Percentiles rank a stretch among this genome's conserved stretches.
Evolutionary conservation across 2,113 vertebrate species (phyloP).

Genomic region (Oryzias woworae): DNA sequence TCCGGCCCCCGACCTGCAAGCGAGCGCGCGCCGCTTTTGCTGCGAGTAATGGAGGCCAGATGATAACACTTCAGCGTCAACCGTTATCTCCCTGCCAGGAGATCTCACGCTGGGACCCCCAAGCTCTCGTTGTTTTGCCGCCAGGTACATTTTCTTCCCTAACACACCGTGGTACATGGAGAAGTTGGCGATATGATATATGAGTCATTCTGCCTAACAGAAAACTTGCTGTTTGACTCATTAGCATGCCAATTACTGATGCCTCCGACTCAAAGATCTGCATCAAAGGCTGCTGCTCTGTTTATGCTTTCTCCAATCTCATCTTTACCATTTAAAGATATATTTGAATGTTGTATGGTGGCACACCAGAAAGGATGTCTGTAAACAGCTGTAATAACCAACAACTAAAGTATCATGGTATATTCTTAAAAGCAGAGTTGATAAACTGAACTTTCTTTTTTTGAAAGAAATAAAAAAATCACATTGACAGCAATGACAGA

Average conservation of each 20-base stretch:
- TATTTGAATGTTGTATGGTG: conserved; percentile 36
- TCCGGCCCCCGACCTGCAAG: conserved; percentile 2
- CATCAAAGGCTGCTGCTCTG: conserved; percentile 26
- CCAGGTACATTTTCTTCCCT: conserved; percentile 36
- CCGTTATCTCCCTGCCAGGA: conserved; percentile 47
- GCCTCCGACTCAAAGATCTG: conserved; percentile 25
- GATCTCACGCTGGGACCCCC: conserved; percentile 44
- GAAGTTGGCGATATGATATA: conserved; percentile 19
- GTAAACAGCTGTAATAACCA: conserved; percentile 30
- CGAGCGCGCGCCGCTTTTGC: conserved; percentile 32
- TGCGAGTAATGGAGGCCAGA: conserved; percentile 41
- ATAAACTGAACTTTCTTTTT: conserved; percentile 35
- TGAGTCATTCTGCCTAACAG: conserved; percentile 18
- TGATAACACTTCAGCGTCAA: conserved; percentile 26
- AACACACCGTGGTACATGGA: conserved; percentile 25
- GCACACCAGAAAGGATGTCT: conserved; percentile 41
- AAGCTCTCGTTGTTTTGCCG: conserved; percentile 47
- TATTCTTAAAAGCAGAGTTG: conserved; percentile 4
- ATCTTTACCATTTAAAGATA: conserved; percentile 29
- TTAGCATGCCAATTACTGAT: conserved; percentile 36
- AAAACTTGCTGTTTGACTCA: conserved; percentile 32
- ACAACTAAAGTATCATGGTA: conserved; percentile 5
- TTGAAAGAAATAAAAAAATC: not conserved
- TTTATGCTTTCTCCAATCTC: conserved; percentile 29
- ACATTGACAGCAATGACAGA: no score